phyloP scores from a whole-genome alignment of 2,888 invertebrate species.

The Parnassius glacialis region DNA sequence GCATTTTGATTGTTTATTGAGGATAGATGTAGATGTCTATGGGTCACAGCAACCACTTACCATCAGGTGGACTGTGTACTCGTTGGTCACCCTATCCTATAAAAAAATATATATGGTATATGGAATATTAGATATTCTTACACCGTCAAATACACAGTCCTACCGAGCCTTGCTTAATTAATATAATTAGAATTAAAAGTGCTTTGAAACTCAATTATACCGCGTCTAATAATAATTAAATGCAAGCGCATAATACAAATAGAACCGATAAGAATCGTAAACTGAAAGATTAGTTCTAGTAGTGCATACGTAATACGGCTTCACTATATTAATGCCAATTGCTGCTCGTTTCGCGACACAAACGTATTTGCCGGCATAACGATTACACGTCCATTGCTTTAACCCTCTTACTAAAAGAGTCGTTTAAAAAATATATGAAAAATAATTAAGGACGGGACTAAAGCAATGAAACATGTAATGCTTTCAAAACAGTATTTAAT shows the following conservation, averaged over 20 bases:
- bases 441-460: constrained; percentile 56
- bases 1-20: too few species aligned
- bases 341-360: constrained; percentile 16
- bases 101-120: too few species aligned
- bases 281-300: constrained; percentile 27
- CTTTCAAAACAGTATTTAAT: constrained; percentile 51
- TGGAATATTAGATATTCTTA: too few species aligned
- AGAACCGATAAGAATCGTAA: constrained; percentile 36
- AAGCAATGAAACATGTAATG: constrained; percentile 74
- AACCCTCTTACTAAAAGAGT: constrained; percentile 48
- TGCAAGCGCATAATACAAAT: constrained; percentile 28
- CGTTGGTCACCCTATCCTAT: too few species aligned
- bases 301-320: constrained; percentile 27
- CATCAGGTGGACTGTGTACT: too few species aligned
- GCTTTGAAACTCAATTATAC: not conserved
- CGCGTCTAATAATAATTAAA: constrained; percentile 8
- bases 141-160: too few species aligned
- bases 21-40: too few species aligned
- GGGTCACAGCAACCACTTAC: too few species aligned
- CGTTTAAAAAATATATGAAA: constrained; percentile 16
- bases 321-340: constrained; percentile 20
- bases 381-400: constrained; percentile 72
- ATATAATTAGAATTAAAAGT: not conserved
- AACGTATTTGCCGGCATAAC: constrained; percentile 27
- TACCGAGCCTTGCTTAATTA: too few species aligned